Evolutionary conservation across 2,113 vertebrate species (phyloP).

Genomic region (Muscicapa adusta): DNA sequence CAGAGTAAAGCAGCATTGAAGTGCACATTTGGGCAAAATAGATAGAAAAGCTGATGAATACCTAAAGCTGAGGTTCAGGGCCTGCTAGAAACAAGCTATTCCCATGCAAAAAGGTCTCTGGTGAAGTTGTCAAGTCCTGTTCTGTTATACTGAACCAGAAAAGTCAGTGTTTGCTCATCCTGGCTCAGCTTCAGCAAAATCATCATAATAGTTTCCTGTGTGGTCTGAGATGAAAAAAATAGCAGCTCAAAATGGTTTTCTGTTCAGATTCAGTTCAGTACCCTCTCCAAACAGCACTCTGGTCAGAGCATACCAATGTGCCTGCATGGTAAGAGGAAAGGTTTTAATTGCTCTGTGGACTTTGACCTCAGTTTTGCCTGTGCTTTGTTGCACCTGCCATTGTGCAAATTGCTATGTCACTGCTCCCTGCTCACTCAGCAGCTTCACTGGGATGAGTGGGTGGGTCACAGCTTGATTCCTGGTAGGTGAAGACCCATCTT

Average conservation of each 20-base stretch:
- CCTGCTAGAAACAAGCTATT: background rate
- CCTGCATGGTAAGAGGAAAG: background rate
- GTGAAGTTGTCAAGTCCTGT: background rate
- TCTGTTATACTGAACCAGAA: background rate
- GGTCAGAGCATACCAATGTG: background rate
- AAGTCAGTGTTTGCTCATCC: background rate
- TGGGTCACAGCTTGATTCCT: background rate
- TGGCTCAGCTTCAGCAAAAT: conserved; percentile 20
- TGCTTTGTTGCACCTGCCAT: background rate
- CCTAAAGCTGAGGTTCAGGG: background rate
- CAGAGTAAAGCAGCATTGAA: background rate
- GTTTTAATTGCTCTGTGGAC: background rate
- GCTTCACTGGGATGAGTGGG: background rate
- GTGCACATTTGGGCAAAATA: background rate
- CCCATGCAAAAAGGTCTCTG: background rate
- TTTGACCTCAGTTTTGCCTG: background rate
- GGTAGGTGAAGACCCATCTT: background rate
- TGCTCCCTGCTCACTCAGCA: background rate
- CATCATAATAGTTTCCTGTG: background rate
- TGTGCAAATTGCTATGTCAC: background rate
- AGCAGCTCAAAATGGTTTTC: background rate
- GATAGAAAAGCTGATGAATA: background rate
- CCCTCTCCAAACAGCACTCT: background rate
- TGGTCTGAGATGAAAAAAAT: background rate
- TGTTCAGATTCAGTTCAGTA: background rate